A percentile compares a stretch with the other conserved stretches of the same genome.
Evolutionary conservation across 2,888 invertebrate species (phyloP).

Genomic region (Apodemia mormo): DNA sequence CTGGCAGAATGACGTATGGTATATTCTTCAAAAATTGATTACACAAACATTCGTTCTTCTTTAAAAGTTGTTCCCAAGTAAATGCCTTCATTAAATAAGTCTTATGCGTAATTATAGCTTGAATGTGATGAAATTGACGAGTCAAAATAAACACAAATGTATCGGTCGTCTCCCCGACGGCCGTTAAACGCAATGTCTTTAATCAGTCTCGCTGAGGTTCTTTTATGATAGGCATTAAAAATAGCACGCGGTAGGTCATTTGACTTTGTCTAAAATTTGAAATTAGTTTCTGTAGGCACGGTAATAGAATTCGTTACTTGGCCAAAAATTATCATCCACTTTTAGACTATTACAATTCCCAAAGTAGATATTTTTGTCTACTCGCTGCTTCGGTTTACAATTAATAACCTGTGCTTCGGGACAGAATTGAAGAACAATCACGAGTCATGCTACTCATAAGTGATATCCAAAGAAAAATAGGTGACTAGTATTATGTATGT

Average conservation of each 20-base stretch:
- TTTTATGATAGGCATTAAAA: slow-evolving; percentile 69
- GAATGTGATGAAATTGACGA: slow-evolving; percentile 39
- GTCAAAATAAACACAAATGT: slow-evolving; percentile 41
- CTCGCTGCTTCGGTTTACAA: too few relatives aligned
- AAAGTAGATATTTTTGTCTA: too few relatives aligned
- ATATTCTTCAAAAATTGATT: background rate
- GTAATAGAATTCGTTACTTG: background rate
- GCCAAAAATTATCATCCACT: background rate
- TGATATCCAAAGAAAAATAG: too few relatives aligned
- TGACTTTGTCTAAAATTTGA: slow-evolving; percentile 54
- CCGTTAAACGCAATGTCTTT: slow-evolving; percentile 50
- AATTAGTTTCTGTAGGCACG: background rate
- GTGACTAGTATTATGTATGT: too few relatives aligned
- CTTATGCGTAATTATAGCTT: slow-evolving; percentile 29
- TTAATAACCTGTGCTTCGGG: too few relatives aligned
- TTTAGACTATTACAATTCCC: too few relatives aligned
- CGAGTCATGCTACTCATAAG: too few relatives aligned
- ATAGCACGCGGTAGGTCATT: slow-evolving; percentile 48
- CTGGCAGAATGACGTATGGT: too few relatives aligned
- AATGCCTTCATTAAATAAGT: slow-evolving; percentile 27
- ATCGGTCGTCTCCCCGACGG: slow-evolving; percentile 46
- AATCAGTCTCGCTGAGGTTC: slow-evolving; percentile 59
- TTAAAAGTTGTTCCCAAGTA: slow-evolving; percentile 26
- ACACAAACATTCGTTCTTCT: slow-evolving; percentile 21
- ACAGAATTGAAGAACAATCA: too few relatives aligned